Conservation (phyloP, 2,888 invertebrate species). For the Congeria kusceri region DNA sequence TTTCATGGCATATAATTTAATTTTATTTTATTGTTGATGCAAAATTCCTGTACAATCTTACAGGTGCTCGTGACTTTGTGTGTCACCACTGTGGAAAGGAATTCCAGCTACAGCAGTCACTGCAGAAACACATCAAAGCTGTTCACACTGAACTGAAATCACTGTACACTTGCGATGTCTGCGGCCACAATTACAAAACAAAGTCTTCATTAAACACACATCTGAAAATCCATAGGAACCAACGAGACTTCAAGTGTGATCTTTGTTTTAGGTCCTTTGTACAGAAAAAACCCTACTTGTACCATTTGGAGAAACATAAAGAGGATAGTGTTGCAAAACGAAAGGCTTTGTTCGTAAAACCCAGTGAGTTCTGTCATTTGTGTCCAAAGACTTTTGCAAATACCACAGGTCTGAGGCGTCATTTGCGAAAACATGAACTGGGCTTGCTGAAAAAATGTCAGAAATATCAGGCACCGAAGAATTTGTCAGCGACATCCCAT, state of each 20-base stretch:
- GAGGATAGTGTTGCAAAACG: conserved; percentile 11
- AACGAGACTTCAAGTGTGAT: conserved; percentile 36
- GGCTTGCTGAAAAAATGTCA: conserved; percentile 35
- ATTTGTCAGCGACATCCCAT: no score
- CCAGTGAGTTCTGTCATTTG: conserved; percentile 37
- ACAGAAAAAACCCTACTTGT: conserved; percentile 29
- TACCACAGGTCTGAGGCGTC: conserved; percentile 30
- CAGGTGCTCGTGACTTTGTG: conserved; percentile 31
- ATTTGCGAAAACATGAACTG: conserved; percentile 41
- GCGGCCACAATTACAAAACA: conserved; percentile 27
- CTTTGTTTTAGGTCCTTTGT: conserved; percentile 39
- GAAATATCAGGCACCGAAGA: not conserved
- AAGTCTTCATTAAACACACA: conserved; percentile 28
- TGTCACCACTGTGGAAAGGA: conserved; percentile 52
- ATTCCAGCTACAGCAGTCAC: conserved; percentile 18
- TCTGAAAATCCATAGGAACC: conserved; percentile 42
- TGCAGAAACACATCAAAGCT: conserved; percentile 26
- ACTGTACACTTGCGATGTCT: conserved; percentile 27
- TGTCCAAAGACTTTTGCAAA: conserved; percentile 43
- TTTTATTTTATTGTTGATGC: no score
- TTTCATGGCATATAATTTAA: no score
- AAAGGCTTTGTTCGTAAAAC: conserved; percentile 25
- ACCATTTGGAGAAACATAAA: conserved; percentile 35
- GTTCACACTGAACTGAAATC: conserved; percentile 12
- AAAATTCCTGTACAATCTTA: no score